A percentile compares a stretch with the other conserved stretches of the same genome.
These are phyloP conservation scores for Piprites chloris DNA, from an alignment of 2,113 vertebrate genomes.

Conservation along the genomic window DNA sequence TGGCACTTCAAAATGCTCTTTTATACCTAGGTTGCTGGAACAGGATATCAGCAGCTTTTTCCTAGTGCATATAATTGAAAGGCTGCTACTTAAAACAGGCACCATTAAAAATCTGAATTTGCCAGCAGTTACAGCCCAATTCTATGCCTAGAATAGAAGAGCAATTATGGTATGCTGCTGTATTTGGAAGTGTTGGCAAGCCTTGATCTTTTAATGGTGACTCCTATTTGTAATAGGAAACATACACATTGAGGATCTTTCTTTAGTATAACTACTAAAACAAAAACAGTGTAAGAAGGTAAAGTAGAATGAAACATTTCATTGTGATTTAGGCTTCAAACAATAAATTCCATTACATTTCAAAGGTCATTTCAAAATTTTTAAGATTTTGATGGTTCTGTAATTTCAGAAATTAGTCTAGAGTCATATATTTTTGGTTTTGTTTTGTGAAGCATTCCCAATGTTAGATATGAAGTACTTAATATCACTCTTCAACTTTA, in stretches of 20 bases:
- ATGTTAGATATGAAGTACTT: background rate
- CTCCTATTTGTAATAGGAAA: background rate
- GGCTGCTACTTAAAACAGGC: background rate
- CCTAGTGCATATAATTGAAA: constrained; percentile 7
- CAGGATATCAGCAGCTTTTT: constrained; percentile 29
- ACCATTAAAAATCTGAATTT: background rate
- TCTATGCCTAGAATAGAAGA: background rate
- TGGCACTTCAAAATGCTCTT: constrained; percentile 45
- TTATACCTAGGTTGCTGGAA: constrained; percentile 39
- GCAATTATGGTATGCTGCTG: background rate
- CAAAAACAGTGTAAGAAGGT: background rate
- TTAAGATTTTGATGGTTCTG: background rate
- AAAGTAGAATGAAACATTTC: background rate
- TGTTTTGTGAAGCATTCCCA: background rate
- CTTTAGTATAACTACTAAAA: background rate
- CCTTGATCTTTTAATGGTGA: background rate
- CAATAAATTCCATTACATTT: background rate
- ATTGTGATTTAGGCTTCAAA: background rate
- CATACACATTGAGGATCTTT: background rate
- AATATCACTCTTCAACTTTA: background rate
- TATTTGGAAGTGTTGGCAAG: background rate
- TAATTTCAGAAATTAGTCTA: background rate
- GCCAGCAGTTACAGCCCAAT: background rate
- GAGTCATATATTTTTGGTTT: background rate
- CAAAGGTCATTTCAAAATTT: background rate